Conservation (phyloP, 2,113 vertebrate genomes). For the Progne subis region DNA sequence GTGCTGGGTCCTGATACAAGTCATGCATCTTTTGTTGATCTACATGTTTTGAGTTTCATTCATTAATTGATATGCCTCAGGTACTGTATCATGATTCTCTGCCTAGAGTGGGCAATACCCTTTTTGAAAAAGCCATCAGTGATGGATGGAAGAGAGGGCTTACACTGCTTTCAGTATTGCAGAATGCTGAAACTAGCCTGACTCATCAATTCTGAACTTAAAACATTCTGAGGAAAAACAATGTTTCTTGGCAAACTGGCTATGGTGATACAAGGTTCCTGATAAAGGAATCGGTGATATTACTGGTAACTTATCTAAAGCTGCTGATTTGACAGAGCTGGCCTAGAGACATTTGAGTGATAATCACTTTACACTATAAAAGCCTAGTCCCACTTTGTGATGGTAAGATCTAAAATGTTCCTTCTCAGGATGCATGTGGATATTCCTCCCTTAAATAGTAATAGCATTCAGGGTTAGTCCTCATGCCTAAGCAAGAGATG, state of each 20-base stretch:
- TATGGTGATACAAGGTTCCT: background rate
- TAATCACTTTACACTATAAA: background rate
- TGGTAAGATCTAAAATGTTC: background rate
- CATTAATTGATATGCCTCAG: background rate
- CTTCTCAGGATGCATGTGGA: background rate
- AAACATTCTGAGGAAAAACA: background rate
- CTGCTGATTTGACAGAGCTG: background rate
- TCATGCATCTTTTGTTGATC: background rate
- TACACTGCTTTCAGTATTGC: background rate
- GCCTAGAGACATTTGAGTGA: background rate
- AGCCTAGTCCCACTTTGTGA: background rate
- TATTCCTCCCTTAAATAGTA: background rate
- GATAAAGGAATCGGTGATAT: background rate
- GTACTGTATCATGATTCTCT: background rate
- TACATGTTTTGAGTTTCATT: background rate
- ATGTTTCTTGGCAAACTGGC: background rate
- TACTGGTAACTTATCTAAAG: background rate
- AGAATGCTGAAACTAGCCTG: background rate
- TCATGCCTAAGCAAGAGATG: background rate
- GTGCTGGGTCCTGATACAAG: background rate
- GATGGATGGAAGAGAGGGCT: too few relatives aligned
- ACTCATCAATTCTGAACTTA: background rate
- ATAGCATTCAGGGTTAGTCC: background rate
- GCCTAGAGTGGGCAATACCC: background rate
- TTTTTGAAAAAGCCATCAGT: background rate